Conservation (phyloP, 2,888 invertebrate species). For the Cerastoderma edule region DNA sequence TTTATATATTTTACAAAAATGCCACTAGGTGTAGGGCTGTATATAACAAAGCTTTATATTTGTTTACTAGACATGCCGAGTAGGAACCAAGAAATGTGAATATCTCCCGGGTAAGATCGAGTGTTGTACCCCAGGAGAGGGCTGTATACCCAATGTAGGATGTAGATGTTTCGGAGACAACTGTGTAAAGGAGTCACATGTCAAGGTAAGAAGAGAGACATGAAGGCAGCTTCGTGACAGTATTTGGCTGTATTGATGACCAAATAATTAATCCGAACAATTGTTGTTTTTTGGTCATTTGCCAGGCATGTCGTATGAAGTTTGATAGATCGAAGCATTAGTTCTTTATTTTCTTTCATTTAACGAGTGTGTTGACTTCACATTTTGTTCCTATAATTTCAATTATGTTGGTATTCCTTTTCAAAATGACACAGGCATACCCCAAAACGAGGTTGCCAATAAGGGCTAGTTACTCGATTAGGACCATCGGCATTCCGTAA, state of each 20-base stretch:
- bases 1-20: background rate
- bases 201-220: background rate
- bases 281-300: background rate
- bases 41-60: background rate
- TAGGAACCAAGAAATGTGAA: constrained; percentile 58
- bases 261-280: background rate
- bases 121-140: constrained; percentile 69
- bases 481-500: too few species aligned
- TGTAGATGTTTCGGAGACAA: constrained; percentile 62
- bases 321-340: too few species aligned
- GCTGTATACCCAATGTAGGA: constrained; percentile 72
- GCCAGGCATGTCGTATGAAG: too few species aligned
- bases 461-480: too few species aligned
- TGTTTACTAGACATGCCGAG: constrained; percentile 35
- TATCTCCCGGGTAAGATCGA: constrained; percentile 70
- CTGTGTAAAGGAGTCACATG: background rate
- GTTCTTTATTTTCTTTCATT: too few species aligned
- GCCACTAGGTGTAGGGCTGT: background rate
- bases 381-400: too few species aligned
- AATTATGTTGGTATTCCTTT: too few species aligned
- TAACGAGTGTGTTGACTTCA: too few species aligned
- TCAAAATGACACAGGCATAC: too few species aligned
- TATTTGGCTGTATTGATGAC: background rate
- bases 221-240: background rate
- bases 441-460: too few species aligned